Evolutionary conservation across 2,797 vertebrate genomes (phyloP).

Genomic region (Scomberomorus guttatus): DNA sequence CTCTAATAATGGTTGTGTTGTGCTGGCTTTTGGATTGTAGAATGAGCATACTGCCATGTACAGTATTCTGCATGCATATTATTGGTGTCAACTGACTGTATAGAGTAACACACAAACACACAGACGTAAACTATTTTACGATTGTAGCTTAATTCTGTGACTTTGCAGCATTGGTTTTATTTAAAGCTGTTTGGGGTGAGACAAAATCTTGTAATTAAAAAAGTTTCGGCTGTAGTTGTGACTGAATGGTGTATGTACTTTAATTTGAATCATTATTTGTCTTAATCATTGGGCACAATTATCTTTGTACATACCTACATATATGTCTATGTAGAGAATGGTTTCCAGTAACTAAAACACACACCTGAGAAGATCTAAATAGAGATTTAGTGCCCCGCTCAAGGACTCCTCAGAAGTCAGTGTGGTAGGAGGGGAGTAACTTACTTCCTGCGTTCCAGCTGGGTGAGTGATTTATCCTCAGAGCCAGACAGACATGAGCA

Average conservation of each 20-base stretch:
- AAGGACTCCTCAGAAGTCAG: not conserved
- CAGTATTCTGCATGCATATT: constrained; percentile 61
- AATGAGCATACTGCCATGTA: constrained; percentile 44
- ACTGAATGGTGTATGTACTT: not conserved
- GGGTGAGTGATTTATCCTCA: constrained; percentile 1
- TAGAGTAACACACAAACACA: constrained; percentile 25
- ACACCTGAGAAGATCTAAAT: not conserved
- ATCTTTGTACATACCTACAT: not conserved
- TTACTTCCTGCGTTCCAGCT: constrained; percentile 1
- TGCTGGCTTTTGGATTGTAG: constrained; percentile 17
- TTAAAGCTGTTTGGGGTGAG: constrained; percentile 11
- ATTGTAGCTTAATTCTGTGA: constrained; percentile 50
- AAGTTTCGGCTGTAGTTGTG: constrained; percentile 23
- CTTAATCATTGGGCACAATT: not conserved
- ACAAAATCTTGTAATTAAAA: constrained; percentile 40
- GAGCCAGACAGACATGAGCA: constrained; percentile 5
- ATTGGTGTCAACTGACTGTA: constrained; percentile 47
- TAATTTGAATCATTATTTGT: not conserved
- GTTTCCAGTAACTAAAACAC: not conserved
- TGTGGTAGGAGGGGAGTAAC: no score
- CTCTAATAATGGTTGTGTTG: constrained; percentile 6
- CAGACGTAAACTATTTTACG: constrained; percentile 15
- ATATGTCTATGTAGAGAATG: no score
- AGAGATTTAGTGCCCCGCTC: not conserved
- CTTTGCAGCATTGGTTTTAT: constrained; percentile 32